Conservation (phyloP, 2,113 vertebrate genomes). For the Oreotrochilus melanogaster region DNA sequence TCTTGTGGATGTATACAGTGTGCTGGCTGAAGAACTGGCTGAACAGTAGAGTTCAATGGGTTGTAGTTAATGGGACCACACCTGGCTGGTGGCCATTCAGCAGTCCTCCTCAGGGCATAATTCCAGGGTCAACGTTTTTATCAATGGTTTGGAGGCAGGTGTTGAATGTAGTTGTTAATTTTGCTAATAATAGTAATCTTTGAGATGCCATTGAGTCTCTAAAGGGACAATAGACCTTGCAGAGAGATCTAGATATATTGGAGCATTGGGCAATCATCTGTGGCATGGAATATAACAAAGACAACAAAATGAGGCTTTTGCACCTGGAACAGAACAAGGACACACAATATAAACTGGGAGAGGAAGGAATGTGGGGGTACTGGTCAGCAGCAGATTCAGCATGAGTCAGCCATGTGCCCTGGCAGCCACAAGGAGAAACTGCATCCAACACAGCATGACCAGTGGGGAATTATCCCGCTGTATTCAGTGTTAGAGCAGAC, state of each 20-base stretch:
- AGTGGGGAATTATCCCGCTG: not conserved
- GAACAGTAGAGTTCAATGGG: fast-evolving
- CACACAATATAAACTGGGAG: too few relatives aligned
- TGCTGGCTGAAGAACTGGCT: not conserved
- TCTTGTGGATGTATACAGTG: not conserved
- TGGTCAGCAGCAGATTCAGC: fast-evolving
- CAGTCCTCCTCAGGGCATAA: too few relatives aligned
- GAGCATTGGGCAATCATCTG: not conserved
- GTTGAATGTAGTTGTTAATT: not conserved
- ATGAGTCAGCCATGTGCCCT: not conserved
- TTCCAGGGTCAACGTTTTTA: not conserved
- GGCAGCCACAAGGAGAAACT: not conserved
- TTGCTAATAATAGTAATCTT: not conserved
- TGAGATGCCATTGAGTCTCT: not conserved
- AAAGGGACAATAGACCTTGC: not conserved
- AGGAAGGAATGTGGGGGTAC: not conserved
- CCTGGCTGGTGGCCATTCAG: not conserved
- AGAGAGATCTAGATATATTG: not conserved
- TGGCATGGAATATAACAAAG: not conserved
- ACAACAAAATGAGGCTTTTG: not conserved
- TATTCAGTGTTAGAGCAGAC: too few relatives aligned
- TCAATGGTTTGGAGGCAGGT: not conserved
- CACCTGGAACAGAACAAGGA: fast-evolving
- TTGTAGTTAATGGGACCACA: not conserved
- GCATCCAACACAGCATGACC: not conserved